Percentiles rank a stretch among this genome's conserved stretches.
Evolutionary conservation across 2,888 invertebrate species (phyloP).

Genomic region (Trachelus tabidus): DNA sequence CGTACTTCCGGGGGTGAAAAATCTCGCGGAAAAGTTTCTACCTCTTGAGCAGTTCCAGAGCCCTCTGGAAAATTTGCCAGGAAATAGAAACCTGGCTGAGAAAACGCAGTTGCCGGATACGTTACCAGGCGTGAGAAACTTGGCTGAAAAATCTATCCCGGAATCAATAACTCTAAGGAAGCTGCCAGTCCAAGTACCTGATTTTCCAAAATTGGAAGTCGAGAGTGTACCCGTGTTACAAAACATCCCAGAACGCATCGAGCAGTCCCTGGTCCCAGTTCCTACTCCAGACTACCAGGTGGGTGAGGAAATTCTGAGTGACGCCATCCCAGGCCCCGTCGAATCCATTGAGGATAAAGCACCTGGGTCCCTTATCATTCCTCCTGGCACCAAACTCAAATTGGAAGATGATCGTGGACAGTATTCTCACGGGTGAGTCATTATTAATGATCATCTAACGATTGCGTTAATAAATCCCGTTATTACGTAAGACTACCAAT

Average conservation of each 20-base stretch:
- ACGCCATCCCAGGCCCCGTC: not conserved
- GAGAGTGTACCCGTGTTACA: not conserved
- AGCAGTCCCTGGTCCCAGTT: not conserved
- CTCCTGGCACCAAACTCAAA: slow-evolving; percentile 20
- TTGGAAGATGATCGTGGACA: slow-evolving; percentile 24
- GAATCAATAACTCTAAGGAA: slow-evolving; percentile 22
- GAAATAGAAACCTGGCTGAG: slow-evolving; percentile 46
- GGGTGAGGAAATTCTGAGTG: not conserved
- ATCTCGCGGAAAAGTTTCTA: not conserved
- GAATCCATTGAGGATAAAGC: not conserved
- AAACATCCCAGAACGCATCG: not conserved
- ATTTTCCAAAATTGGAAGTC: not conserved
- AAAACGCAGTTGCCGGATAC: slow-evolving; percentile 30
- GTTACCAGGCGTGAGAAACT: slow-evolving; percentile 41
- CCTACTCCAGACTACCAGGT: not conserved
- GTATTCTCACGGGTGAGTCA: slow-evolving; percentile 29
- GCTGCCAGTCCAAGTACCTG: not conserved
- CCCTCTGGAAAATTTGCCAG: slow-evolving; percentile 36
- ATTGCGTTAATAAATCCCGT: not conserved
- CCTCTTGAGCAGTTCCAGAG: slow-evolving; percentile 32
- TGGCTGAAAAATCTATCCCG: slow-evolving; percentile 50
- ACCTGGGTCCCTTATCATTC: not conserved
- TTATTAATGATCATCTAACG: not conserved
- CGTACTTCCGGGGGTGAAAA: not conserved
- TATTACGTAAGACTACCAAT: not conserved